Percentiles rank a stretch among this genome's conserved stretches.
Conservation (phyloP, 2,113 vertebrate genomes). For the human (Homo sapiens) region GRCh38 chr3:158974501-158975000, state of each 20-base stretch:
- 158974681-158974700: conserved; percentile 23
- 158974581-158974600: background rate
- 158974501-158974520: background rate
- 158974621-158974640: background rate
- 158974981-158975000: background rate
- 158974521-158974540: background rate
- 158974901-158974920: background rate
- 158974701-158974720: background rate
- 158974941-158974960: background rate
- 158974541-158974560: background rate
- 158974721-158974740: background rate
- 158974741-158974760: background rate
- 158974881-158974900: background rate
- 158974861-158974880: background rate
- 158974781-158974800: background rate
- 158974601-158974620: background rate
- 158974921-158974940: background rate
- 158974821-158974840: background rate
- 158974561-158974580: background rate
- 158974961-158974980: background rate
- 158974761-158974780: background rate
- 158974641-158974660: background rate
- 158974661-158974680: background rate
- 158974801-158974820: conserved; percentile 19
- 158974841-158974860: background rate